These are phyloP conservation scores for Camarhynchus parvulus DNA, from an alignment of 2,113 vertebrate species.

Conservation along the genomic window DNA sequence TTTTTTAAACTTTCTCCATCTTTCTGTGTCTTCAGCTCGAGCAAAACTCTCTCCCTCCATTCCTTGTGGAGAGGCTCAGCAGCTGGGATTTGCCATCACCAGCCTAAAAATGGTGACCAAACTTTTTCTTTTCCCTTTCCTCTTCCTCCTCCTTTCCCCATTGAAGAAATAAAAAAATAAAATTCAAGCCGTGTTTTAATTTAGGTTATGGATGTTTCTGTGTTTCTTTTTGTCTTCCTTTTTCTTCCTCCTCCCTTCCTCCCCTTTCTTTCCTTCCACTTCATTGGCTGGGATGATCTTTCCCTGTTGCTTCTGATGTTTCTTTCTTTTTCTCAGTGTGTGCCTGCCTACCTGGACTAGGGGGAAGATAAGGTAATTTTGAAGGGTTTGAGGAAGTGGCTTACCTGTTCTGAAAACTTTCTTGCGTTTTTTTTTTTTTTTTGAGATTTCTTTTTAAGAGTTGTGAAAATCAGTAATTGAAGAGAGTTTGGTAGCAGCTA, in stretches of 20 bases:
- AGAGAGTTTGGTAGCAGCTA: conserved; percentile 72
- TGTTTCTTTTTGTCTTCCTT: conserved; percentile 59
- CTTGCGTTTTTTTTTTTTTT: not conserved
- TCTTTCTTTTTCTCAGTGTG: conserved; percentile 69
- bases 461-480: conserved; percentile 71
- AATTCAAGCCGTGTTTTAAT: conserved; percentile 73
- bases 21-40: conserved; percentile 59
- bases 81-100: conserved; percentile 75
- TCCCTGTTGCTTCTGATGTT: conserved; percentile 71
- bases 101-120: conserved; percentile 83
- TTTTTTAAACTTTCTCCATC: conserved; percentile 55
- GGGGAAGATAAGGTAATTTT: conserved; percentile 77
- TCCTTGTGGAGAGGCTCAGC: conserved; percentile 46
- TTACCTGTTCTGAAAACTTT: conserved; percentile 57
- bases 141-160: not conserved
- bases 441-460: conserved; percentile 35
- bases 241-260: conserved; percentile 66
- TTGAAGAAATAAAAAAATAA: not conserved
- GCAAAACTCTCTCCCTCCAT: conserved; percentile 51
- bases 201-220: conserved; percentile 73
- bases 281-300: conserved; percentile 76
- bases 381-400: conserved; percentile 64
- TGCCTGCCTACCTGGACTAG: conserved; percentile 78
- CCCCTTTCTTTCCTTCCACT: conserved; percentile 71
- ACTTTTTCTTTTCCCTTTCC: conserved; percentile 50